Evolutionary conservation across 2,113 vertebrate species (phyloP).

Genomic region (Paracanthobrama guichenoti): DNA sequence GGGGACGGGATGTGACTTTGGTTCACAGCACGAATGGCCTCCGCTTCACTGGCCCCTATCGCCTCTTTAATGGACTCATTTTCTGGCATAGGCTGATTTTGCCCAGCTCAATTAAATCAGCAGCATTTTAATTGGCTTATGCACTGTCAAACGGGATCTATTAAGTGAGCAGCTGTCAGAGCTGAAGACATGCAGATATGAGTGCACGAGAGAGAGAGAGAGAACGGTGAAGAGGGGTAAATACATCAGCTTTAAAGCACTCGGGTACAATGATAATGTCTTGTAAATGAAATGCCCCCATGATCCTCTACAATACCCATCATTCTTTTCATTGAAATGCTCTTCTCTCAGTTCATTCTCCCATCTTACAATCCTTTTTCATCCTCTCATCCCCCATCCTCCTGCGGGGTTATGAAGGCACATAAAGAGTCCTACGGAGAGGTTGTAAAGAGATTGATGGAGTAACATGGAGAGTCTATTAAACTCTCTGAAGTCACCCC

Average conservation of each 20-base stretch:
- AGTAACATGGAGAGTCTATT: slow-evolving; percentile 40
- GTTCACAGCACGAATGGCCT: slow-evolving; percentile 27
- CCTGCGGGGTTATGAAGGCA: slow-evolving; percentile 42
- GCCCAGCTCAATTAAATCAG: slow-evolving; percentile 61
- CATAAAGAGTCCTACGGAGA: slow-evolving; percentile 38
- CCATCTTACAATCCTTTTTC: neutral
- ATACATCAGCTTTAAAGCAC: slow-evolving; percentile 38
- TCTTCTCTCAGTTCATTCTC: slow-evolving; percentile 7
- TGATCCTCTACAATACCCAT: slow-evolving; percentile 26
- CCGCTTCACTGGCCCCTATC: slow-evolving; percentile 27
- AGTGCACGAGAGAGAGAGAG: neutral
- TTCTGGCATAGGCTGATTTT: slow-evolving; percentile 53
- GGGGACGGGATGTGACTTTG: slow-evolving; percentile 9
- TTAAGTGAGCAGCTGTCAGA: slow-evolving; percentile 56
- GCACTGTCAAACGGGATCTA: slow-evolving; percentile 60
- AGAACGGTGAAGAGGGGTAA: slow-evolving; percentile 7
- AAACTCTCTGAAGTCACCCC: slow-evolving; percentile 34
- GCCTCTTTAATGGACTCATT: slow-evolving; percentile 58
- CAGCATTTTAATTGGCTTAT: slow-evolving; percentile 62
- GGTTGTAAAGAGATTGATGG: slow-evolving; percentile 45
- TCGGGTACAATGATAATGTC: slow-evolving; percentile 24
- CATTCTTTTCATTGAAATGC: neutral
- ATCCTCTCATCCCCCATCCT: neutral
- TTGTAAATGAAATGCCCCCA: slow-evolving; percentile 48
- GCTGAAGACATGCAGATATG: slow-evolving; percentile 42